phyloP scores from a whole-genome alignment of 2,888 invertebrate genomes.

The Polydrusus cervinus region DNA sequence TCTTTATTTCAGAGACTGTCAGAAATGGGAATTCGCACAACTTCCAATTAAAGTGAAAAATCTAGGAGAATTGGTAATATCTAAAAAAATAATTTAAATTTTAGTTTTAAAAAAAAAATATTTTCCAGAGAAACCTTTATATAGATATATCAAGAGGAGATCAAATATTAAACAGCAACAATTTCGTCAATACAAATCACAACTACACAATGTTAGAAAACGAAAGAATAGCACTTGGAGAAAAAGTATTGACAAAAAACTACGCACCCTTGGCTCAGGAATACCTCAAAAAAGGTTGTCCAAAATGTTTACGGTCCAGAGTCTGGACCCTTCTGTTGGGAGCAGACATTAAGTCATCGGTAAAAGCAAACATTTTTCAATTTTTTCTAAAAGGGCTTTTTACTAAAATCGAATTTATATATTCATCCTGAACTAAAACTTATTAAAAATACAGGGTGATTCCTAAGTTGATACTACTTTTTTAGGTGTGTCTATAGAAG shows the following conservation, averaged over 20 bases:
- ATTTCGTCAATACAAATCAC: conserved; percentile 64
- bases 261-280: conserved; percentile 94
- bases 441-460: no score
- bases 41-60: conserved; percentile 90
- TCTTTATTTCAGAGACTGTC: conserved; percentile 75
- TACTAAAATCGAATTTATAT: no score
- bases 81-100: conserved; percentile 70
- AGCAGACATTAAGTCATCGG: conserved; percentile 81
- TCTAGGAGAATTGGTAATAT: conserved; percentile 81
- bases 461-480: no score
- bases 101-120: not conserved
- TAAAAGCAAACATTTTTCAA: conserved; percentile 65
- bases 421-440: no score
- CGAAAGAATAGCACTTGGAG: conserved; percentile 84
- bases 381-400: no score
- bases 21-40: conserved; percentile 90
- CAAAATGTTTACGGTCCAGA: conserved; percentile 83
- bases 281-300: conserved; percentile 90
- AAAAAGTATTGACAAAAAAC: conserved; percentile 83
- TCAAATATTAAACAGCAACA: conserved; percentile 79
- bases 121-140: conserved; percentile 78
- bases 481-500: no score
- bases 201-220: conserved; percentile 78
- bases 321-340: conserved; percentile 93
- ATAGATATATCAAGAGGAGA: conserved; percentile 85